Evolutionary conservation across 2,888 invertebrate species (phyloP), one percentile per base, ranked within the genome.

Genomic region (Brachypalpus laphriformis): DNA sequence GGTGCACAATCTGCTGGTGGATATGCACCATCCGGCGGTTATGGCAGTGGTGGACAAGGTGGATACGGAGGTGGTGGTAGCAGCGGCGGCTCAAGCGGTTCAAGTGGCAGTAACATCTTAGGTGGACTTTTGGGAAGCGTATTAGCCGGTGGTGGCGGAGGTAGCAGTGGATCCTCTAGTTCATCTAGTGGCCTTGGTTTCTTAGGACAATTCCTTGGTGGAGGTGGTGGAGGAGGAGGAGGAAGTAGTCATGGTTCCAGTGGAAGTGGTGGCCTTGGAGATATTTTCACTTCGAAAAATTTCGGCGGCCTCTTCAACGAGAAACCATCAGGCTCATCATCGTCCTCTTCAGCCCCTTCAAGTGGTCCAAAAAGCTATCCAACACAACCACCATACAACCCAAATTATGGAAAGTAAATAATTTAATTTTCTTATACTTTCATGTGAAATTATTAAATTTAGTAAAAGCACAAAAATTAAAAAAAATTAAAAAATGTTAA

Each of bases 251-350:
- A 81, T 9, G 65, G 87, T 34, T 74, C 77, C 25, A 80, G 87
- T 47, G 68, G 89, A 6, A 85, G 88, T 16, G 74, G 87, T 31
- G 90, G 89, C 1, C 82, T 91, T 0, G 82, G 90, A 49, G 92
- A 91, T 28, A 89, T 91, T 72, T 89, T 91, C 54, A 89, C 87
- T 71, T 91, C 91, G 0, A 90, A 90, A 68, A 90, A 90, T 82
- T 89, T 91, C 37, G 91, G 91, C 9, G 92, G 92, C 0, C 88
- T 92, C n/a, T 92, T 92, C 82, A 91, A 89, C 70, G 92, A 92
- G 87, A 91, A 91, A 80, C 89, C 91, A 8, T 89, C 90, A 0
- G 81, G 72, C 18, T 81, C 88, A 42, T 86, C 87, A 3, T 86
- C 87, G 3, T 86, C 87, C 14, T 75, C 83, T 6, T 59, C 87